Evolutionary conservation across 2,797 vertebrate genomes (phyloP).

Genomic region (Macropus fuliginosus): DNA sequence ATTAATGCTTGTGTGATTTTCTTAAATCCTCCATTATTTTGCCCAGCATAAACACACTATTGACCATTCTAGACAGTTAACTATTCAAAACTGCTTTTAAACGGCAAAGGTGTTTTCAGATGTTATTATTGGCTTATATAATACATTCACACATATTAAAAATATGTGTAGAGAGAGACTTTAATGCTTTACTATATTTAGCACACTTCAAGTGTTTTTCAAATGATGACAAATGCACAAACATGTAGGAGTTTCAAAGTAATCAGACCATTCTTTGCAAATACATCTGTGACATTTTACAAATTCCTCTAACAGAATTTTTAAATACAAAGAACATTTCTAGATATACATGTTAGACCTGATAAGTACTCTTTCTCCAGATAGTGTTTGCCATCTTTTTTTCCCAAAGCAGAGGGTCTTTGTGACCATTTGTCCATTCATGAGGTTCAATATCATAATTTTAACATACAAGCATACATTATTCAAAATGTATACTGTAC

Average conservation of each 20-base stretch:
- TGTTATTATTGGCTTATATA: constrained; percentile 44
- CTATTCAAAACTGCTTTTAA: constrained; percentile 58
- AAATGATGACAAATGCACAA: constrained; percentile 51
- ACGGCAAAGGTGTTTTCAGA: constrained; percentile 30
- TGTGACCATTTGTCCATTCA: constrained; percentile 25
- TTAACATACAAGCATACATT: background rate
- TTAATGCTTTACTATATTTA: constrained; percentile 64
- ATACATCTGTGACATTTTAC: constrained; percentile 1
- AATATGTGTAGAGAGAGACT: constrained; percentile 58
- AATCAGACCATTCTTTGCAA: constrained; percentile 51
- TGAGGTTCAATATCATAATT: constrained; percentile 9
- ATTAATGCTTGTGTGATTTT: constrained; percentile 29
- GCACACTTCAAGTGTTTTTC: constrained; percentile 62
- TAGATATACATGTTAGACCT: background rate
- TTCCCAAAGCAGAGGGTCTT: constrained; percentile 38
- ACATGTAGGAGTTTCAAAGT: constrained; percentile 56
- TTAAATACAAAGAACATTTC: background rate
- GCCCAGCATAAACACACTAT: background rate
- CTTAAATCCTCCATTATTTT: constrained; percentile 54
- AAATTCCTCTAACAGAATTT: background rate
- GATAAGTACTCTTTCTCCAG: constrained; percentile 29
- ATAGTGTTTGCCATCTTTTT: background rate
- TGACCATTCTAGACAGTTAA: constrained; percentile 27
- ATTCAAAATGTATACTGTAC: constrained; percentile 43
- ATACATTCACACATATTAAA: constrained; percentile 47